Percentiles rank a stretch among this genome's conserved stretches.
phyloP scores from a whole-genome alignment of 2,888 invertebrate genomes.

The Ferdinandea cuprea region DNA sequence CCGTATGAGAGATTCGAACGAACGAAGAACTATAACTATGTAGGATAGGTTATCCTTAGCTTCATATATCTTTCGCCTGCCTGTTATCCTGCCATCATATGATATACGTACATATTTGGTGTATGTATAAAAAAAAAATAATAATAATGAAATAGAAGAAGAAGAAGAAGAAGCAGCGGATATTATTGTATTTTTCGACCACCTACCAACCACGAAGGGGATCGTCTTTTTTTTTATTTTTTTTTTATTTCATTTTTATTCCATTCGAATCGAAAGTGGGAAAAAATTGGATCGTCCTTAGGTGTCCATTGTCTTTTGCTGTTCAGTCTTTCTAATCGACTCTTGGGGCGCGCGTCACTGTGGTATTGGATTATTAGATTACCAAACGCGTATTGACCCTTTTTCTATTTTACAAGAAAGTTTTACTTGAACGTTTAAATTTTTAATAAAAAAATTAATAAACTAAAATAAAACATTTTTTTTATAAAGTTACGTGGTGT shows the following conservation, averaged over 20 bases:
- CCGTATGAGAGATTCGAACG: slow-evolving; percentile 67
- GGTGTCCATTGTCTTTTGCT: slow-evolving; percentile 77
- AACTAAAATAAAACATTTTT: slow-evolving; percentile 8
- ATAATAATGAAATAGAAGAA: slow-evolving; percentile 43
- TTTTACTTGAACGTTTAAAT: background rate
- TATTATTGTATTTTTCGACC: slow-evolving; percentile 75
- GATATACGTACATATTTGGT: slow-evolving; percentile 72
- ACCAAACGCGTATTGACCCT: slow-evolving; percentile 43
- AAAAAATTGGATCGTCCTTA: slow-evolving; percentile 75
- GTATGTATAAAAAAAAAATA: slow-evolving; percentile 24
- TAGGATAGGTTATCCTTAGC: slow-evolving; percentile 52
- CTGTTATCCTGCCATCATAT: slow-evolving; percentile 70
- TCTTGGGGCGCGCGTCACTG: slow-evolving; percentile 76
- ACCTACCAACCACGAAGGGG: slow-evolving; percentile 69
- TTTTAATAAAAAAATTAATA: background rate
- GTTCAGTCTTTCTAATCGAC: slow-evolving; percentile 81
- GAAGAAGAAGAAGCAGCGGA: slow-evolving; percentile 52
- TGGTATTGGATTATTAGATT: slow-evolving; percentile 58
- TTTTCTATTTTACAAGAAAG: background rate
- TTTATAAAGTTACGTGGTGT: slow-evolving; percentile 6
- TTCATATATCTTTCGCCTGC: slow-evolving; percentile 56
- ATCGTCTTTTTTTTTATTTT: slow-evolving; percentile 61
- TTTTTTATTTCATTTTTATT: too few species aligned
- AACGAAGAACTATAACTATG: slow-evolving; percentile 50
- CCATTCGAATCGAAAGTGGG: slow-evolving; percentile 75